These are phyloP conservation scores for Nymphalis urticae DNA, from an alignment of 2,888 invertebrate species.

Conservation along the genomic window DNA sequence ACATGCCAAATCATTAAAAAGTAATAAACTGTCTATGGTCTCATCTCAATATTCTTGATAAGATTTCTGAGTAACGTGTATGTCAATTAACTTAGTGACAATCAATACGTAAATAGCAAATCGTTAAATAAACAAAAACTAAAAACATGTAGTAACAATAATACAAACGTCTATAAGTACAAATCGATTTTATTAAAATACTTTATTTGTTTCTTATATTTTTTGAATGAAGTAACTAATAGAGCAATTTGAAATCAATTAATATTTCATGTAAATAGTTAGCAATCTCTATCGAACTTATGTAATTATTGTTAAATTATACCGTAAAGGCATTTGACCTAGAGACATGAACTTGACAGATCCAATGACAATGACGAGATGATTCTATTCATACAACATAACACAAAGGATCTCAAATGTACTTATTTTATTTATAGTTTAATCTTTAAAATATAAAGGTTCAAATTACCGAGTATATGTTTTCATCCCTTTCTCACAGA, in stretches of 20 bases:
- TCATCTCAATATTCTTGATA: no score
- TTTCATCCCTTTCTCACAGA: no score
- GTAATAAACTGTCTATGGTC: no score
- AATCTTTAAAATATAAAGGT: no score
- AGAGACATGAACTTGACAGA: constrained; percentile 36
- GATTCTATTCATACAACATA: not conserved
- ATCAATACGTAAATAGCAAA: no score
- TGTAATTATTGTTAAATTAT: constrained; percentile 34
- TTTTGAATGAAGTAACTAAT: not conserved
- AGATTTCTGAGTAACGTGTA: no score
- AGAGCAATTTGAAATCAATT: constrained; percentile 9
- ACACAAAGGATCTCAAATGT: no score
- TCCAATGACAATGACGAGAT: constrained; percentile 2
- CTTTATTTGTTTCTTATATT: not conserved
- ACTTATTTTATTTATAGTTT: no score
- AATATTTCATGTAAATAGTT: constrained; percentile 19
- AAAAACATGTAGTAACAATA: not conserved
- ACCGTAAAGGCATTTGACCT: constrained; percentile 35
- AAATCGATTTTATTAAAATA: not conserved
- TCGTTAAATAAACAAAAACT: no score
- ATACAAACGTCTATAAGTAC: not conserved
- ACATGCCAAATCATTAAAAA: no score
- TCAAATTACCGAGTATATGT: no score
- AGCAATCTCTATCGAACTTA: constrained; percentile 26
- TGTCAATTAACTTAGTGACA: no score